Evolutionary conservation across 2,797 vertebrate genomes (phyloP).

Genomic region (Otolemur crassicaudatus): DNA sequence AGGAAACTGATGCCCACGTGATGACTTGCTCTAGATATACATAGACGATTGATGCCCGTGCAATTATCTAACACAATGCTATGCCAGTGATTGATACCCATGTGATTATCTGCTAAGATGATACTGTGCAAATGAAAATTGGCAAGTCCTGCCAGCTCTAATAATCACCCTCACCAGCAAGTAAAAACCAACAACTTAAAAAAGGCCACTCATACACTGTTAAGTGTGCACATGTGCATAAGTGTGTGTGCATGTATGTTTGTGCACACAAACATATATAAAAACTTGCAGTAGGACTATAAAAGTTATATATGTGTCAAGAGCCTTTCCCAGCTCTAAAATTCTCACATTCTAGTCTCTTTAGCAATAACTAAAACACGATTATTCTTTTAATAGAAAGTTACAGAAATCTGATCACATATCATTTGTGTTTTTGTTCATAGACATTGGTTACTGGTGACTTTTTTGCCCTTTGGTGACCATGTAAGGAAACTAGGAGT

Average conservation of each 20-base stretch:
- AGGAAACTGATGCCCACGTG: slow-evolving; percentile 30
- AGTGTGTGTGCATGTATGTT: background rate
- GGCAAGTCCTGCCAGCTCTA: slow-evolving; percentile 67
- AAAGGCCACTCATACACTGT: background rate
- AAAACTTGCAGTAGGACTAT: slow-evolving; percentile 11
- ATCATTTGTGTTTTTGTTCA: background rate
- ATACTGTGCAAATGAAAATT: slow-evolving; percentile 74
- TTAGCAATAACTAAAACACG: background rate
- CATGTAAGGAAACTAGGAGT: background rate
- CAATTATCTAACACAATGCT: slow-evolving; percentile 78
- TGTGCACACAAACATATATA: background rate
- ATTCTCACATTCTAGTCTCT: slow-evolving; percentile 23
- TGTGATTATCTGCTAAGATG: slow-evolving; percentile 79
- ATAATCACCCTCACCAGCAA: slow-evolving; percentile 68
- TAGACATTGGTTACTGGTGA: background rate
- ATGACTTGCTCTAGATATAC: slow-evolving; percentile 60
- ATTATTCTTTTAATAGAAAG: background rate
- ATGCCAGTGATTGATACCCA: slow-evolving; percentile 67
- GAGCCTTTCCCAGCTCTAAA: slow-evolving; percentile 16
- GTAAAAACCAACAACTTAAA: slow-evolving; percentile 55
- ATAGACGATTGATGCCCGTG: slow-evolving; percentile 68
- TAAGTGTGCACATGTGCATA: background rate
- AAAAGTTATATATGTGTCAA: slow-evolving; percentile 11
- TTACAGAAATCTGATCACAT: background rate
- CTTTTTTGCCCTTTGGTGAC: background rate